These are phyloP conservation scores for Lycocorax pyrrhopterus DNA, from an alignment of 2,113 vertebrate species.

Conservation along the genomic window DNA sequence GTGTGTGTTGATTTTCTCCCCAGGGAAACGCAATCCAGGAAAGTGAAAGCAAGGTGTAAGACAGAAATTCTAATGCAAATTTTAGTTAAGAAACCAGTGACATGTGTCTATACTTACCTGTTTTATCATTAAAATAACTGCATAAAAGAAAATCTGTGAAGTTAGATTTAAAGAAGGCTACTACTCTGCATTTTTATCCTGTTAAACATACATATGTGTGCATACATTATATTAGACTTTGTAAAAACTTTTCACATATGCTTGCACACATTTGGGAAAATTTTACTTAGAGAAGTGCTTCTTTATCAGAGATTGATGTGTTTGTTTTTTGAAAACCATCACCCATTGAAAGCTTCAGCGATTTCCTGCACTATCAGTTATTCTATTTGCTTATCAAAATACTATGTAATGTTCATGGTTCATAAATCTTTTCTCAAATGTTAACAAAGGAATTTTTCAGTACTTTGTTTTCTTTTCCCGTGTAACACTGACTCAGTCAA, in stretches of 20 bases:
- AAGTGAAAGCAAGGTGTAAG: background rate
- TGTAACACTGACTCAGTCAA: background rate
- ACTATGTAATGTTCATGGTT: constrained; percentile 6
- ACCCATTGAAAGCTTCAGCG: background rate
- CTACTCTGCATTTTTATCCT: background rate
- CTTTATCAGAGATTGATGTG: background rate
- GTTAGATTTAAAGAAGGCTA: background rate
- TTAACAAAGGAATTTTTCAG: background rate
- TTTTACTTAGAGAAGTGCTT: background rate
- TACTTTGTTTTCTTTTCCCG: background rate
- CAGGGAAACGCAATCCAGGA: background rate
- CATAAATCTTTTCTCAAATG: constrained; percentile 9
- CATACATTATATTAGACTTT: background rate
- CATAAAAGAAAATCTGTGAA: background rate
- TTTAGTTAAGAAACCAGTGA: background rate
- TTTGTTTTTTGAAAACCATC: background rate
- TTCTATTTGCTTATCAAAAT: constrained; percentile 58
- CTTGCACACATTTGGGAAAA: background rate
- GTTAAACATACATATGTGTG: background rate
- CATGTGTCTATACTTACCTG: background rate
- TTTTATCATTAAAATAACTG: background rate
- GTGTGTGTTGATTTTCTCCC: background rate
- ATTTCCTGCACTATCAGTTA: background rate
- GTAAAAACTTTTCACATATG: background rate
- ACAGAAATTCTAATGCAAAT: background rate